Conservation (phyloP, 2,888 invertebrate species). For the Ennomos erosarius region DNA sequence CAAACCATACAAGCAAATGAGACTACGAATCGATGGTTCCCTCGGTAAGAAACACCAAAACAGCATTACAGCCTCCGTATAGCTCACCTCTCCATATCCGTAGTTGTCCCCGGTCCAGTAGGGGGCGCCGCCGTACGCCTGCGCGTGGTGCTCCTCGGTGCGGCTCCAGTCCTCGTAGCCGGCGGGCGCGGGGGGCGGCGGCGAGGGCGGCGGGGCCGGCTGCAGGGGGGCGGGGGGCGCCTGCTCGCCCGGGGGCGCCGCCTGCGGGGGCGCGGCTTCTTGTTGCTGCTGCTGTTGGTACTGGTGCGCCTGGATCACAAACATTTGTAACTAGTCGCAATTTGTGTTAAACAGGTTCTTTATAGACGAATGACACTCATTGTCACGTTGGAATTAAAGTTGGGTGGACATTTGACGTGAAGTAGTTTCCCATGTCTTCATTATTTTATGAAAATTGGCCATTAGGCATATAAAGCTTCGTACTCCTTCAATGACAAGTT, state of each 20-base stretch:
- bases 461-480: too few species aligned
- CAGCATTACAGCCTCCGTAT: background rate
- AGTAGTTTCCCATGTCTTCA: too few species aligned
- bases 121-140: constrained; percentile 51
- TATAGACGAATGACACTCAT: too few species aligned
- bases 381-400: too few species aligned
- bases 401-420: too few species aligned
- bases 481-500: too few species aligned
- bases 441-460: too few species aligned
- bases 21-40: too few species aligned
- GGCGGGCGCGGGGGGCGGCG: constrained; percentile 25
- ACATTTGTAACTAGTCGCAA: too few species aligned
- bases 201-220: constrained; percentile 23
- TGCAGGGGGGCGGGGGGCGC: constrained; percentile 41
- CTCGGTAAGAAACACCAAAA: background rate
- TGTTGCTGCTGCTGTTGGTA: constrained; percentile 43
- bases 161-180: constrained; percentile 46
- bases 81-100: constrained; percentile 61
- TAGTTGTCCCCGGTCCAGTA: constrained; percentile 34
- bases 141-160: constrained; percentile 48
- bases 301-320: constrained; percentile 45
- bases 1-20: too few species aligned
- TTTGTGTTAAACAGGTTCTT: too few species aligned
- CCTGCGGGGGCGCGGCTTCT: constrained; percentile 6
- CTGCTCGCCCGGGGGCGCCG: constrained; percentile 48